Evolutionary conservation across 2,797 vertebrate genomes (phyloP), one percentile per base, ranked within the genome.

Genomic region (Iguana delicatissima): DNA sequence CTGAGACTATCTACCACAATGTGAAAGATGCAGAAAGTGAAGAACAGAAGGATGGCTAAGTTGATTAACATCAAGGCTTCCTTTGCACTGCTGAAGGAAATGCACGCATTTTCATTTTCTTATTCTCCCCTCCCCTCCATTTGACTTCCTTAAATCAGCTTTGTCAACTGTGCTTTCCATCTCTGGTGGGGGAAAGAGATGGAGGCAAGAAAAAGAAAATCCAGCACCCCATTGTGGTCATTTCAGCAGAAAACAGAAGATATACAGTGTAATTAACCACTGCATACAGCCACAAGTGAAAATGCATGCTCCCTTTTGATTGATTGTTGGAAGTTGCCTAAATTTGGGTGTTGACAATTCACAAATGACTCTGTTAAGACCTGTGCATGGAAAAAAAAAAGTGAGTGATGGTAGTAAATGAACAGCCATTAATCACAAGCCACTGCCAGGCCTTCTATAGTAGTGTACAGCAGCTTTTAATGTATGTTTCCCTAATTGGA

Each of bases 401-500:
- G 16, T 1, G 91, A 91, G n/a, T 0, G 32, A 57, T 85, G 64
- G 64, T 0, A 1, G 1, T 26, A 84, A 50, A 64, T 38, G 52
- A 13, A 52, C 46, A 92, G 24, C 20, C 74, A 87, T 96, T 87
- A 93, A 80, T 91, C 94, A 91, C 0, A 22, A 16, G 29, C 64
- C 92, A 91, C 72, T 46, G 86, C 80, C 86, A 84, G 67, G 38
- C 81, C 85, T 95, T 89, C 90, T 89, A 62, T 22, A 89, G 86
- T 46, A 22, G 55, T 64, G 81, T 92, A 92, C 79, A 91, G 87
- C 85, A 29, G 10, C 32, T 94, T 92, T 91, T 93, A 91, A 92
- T 87, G 88, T 16, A 55, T 82, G 88, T 89, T 96, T 96, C 92
- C 89, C 86, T 96, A 94, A 95, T 4, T 96, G 94, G 92, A 92